These are phyloP conservation scores for Hiodon alosoides DNA, from an alignment of 2,113 vertebrate genomes.

Conservation along the genomic window DNA sequence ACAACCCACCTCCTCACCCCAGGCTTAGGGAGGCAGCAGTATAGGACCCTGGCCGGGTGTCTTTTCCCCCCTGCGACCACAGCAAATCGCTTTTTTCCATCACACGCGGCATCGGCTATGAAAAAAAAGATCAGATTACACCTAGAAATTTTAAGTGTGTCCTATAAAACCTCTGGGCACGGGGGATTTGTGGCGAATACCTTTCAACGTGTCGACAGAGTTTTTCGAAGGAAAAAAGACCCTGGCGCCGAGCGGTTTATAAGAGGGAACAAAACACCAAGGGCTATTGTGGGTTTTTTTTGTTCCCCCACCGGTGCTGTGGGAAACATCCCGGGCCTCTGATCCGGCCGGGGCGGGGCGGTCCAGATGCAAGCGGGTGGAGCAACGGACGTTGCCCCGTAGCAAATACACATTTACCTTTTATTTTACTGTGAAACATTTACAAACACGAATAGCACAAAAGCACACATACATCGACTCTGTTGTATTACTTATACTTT, in stretches of 20 bases:
- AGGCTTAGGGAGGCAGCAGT: too few species aligned
- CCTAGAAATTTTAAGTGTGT: constrained; percentile 43
- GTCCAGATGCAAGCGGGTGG: too few species aligned
- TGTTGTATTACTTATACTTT: too few species aligned
- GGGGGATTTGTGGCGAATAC: constrained; percentile 40
- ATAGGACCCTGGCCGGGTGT: too few species aligned
- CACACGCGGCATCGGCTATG: constrained; percentile 27
- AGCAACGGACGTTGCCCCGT: too few species aligned
- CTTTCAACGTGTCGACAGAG: constrained; percentile 32
- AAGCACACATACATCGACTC: too few species aligned
- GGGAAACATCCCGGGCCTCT: background rate
- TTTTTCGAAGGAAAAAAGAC: too few species aligned
- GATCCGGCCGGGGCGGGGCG: background rate
- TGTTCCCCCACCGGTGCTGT: too few species aligned
- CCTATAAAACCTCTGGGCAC: constrained; percentile 31
- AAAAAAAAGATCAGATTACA: constrained; percentile 46
- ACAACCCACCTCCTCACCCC: background rate
- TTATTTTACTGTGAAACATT: too few species aligned
- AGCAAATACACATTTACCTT: too few species aligned
- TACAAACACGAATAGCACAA: too few species aligned
- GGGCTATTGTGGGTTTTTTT: background rate
- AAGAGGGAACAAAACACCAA: background rate
- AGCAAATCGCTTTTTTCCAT: background rate
- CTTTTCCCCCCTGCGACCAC: background rate
- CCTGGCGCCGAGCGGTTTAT: background rate